Base-by-base conservation (phyloP, 2,113 vertebrate species). In the Pituophis catenifer region DNA sequence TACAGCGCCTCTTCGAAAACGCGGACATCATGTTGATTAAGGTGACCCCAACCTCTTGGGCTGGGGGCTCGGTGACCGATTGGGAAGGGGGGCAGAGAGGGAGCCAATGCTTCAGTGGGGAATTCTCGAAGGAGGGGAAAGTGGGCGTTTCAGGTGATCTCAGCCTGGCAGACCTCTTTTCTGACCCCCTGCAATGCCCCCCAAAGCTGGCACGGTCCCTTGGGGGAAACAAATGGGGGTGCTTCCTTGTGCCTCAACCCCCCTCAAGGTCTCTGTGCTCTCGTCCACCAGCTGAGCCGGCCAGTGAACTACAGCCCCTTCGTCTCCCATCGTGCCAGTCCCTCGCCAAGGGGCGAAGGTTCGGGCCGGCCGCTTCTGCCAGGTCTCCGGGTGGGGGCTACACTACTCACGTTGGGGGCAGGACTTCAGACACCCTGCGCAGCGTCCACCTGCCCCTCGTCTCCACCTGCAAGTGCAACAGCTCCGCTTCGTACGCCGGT, bases 21-120 rank as follows among this genome's bases (percentile, higher is more conserved):
- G 97, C 96, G 5, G 98, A 98, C 94, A 97, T 98, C 57, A 98
- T 98, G 98, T 97, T 98, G 1, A 98, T 98, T 86, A 98, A 98
- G 97, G 98, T 98, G 96, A 89, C 44, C 70, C 70, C 1, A 29
- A 15, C 1, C 11, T 8, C 44, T 62, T 29, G 12, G 19, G 29
- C 2, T 8, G 13, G 70, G n/a, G 70, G 70, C 70, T 38, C 15
- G 0, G 70, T 6, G 62, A 29, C 9, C 59, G 2, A 62, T 29
- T 9, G 1, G 21, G 86, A 3, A 0, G 11, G 23, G 23, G 48
- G 44, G 44, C 2, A 23, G 24, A 44, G 48, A 50, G 86, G 23
- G 48, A 44, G 33, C 33, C 8, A 8, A 44, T 19, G 38, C 29
- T 33, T 33, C 65, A 33, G 11, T 15, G 4, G 65, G 12, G 12